Base-by-base conservation (phyloP, 2,113 vertebrate species). In the Pyxicephalus adspersus region DNA sequence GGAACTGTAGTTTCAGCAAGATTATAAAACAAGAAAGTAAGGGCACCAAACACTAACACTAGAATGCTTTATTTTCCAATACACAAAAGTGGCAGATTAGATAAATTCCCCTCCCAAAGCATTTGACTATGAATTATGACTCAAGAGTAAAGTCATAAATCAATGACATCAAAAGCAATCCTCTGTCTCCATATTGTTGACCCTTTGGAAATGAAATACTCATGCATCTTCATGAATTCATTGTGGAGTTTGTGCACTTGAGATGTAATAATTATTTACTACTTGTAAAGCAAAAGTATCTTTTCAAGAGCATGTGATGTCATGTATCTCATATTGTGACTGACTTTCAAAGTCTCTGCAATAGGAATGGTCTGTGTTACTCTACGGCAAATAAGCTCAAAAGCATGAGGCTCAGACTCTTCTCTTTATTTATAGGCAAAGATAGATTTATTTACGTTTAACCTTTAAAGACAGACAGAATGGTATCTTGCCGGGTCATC, bases 41-140 rank as follows among this genome's bases (percentile, higher is more conserved):
- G 58, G 54, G 54, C 71, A 38, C 23, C 29, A 74, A 29, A 60
- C 71, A 74, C 67, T 66, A 78, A 57, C 18, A 20, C 58, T 67
- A 25, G 28, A 78, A 66, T 78, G 55, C 25, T 78, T 78, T 64
- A 78, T 34, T 66, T 78, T 78, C 76, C 64, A 25, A 55, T 61
- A 55, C 76, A 57, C 52, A 66, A 55, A 78, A 67, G 63, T 78
- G 76, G 64, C 76, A 78, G 63, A 57, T 78, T 78, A 78, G 76
- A 78, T 78, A 78, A 78, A 78, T 78, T 78, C 76, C 52, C 76
- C 64, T 78, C 64, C 76, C 63, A 22, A 57, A 64, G 64, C 76
- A 78, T 78, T 64, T 78, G 63, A 78, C 45, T 66, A 78, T 66
- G 76, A 78, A 78, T 66, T 78, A 78, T 78, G 76, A 78, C 76